Evolutionary conservation across 2,888 invertebrate species (phyloP).

Genomic region (Caenorhabditis sulstoni): DNA sequence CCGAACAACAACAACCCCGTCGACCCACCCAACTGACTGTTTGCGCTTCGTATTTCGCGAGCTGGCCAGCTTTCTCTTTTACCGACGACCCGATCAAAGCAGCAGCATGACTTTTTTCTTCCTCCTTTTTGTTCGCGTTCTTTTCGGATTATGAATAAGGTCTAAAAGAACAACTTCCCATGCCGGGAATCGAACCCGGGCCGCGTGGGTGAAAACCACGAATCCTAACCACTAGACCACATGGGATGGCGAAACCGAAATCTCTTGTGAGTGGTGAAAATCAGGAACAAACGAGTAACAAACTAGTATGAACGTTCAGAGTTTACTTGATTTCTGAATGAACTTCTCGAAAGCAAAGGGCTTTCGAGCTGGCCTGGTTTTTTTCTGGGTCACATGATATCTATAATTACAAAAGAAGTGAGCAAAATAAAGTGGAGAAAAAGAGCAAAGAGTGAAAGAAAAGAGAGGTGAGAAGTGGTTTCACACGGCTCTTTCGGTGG

Average conservation of each 20-base stretch:
- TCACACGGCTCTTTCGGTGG: slow-evolving; percentile 30
- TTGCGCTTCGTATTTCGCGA: slow-evolving; percentile 50
- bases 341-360: background rate
- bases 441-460: background rate
- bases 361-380: too few relatives aligned
- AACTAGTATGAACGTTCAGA: background rate
- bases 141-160: slow-evolving; percentile 39
- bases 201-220: slow-evolving; percentile 78
- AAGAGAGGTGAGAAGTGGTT: slow-evolving; percentile 46
- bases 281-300: too few relatives aligned
- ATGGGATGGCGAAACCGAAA: slow-evolving; percentile 51
- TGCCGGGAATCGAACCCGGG: slow-evolving; percentile 79
- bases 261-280: too few relatives aligned
- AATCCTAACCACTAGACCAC: slow-evolving; percentile 77
- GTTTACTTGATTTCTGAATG: background rate
- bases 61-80: slow-evolving; percentile 43
- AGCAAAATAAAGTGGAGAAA: slow-evolving; percentile 1
- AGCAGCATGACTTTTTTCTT: slow-evolving; percentile 28
- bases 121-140: slow-evolving; percentile 19
- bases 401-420: too few relatives aligned
- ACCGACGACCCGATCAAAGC: slow-evolving; percentile 1
- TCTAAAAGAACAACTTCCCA: slow-evolving; percentile 65
- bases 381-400: too few relatives aligned
- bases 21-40: slow-evolving; percentile 18
- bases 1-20: slow-evolving; percentile 25